Evolutionary conservation across 2,113 vertebrate species (phyloP).

Genomic region (Macquaria ambigua): DNA sequence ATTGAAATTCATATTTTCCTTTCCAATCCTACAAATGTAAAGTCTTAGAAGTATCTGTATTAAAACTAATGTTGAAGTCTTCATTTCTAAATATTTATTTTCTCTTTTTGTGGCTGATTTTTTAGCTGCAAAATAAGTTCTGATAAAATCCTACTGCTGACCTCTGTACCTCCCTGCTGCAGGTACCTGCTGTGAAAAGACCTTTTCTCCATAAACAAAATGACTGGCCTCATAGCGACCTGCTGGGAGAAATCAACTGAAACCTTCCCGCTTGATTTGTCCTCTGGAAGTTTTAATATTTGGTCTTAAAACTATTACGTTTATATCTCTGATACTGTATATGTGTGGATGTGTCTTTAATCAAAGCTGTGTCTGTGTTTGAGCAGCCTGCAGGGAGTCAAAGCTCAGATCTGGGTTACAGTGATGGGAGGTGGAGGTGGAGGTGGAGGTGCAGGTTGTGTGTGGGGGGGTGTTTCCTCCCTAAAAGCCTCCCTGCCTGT

Average conservation of each 20-base stretch:
- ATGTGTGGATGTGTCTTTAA: neutral
- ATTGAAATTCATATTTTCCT: neutral
- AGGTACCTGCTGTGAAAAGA: neutral
- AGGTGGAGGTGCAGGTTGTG: slow-evolving; percentile 1
- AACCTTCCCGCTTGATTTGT: neutral
- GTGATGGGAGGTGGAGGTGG: slow-evolving; percentile 8
- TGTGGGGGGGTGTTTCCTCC: slow-evolving; percentile 3
- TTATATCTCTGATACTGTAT: neutral
- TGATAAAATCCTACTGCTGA: neutral
- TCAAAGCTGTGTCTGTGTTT: neutral
- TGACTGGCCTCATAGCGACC: neutral
- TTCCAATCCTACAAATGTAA: no score
- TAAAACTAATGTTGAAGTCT: no score
- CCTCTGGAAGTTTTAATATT: neutral
- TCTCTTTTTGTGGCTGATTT: no score
- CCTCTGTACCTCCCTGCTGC: neutral
- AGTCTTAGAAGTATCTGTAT: no score
- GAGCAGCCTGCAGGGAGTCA: slow-evolving; percentile 19
- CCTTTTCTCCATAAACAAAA: neutral
- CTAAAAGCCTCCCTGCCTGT: slow-evolving; percentile 53
- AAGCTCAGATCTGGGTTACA: slow-evolving; percentile 41
- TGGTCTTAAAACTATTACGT: neutral
- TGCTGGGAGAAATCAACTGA: neutral
- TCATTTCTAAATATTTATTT: no score
- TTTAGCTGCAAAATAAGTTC: neutral